phyloP scores from a whole-genome alignment of 2,888 invertebrate genomes.

The Eupeodes latifasciatus region DNA sequence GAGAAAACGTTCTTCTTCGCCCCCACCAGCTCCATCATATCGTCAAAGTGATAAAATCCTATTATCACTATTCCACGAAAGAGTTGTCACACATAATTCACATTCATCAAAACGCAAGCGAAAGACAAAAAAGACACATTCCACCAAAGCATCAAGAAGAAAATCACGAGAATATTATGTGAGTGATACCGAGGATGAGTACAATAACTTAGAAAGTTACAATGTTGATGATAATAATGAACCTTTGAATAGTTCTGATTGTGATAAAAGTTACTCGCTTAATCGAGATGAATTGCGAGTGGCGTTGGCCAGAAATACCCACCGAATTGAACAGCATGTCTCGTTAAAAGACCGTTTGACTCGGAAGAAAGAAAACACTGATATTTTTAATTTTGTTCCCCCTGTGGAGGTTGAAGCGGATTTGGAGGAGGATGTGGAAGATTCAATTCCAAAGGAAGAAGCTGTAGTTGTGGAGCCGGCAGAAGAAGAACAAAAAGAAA shows the following conservation, averaged over 20 bases:
- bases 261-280: conserved; percentile 76
- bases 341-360: conserved; percentile 64
- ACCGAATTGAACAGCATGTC: conserved; percentile 48
- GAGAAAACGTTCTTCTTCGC: conserved; percentile 52
- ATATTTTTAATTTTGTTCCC: conserved; percentile 48
- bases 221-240: conserved; percentile 64
- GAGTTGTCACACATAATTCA: conserved; percentile 23
- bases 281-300: conserved; percentile 80
- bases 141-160: conserved; percentile 21
- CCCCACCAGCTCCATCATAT: conserved; percentile 53
- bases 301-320: conserved; percentile 78
- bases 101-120: conserved; percentile 55
- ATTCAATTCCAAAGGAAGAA: not conserved
- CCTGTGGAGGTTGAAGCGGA: conserved; percentile 7
- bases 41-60: conserved; percentile 55
- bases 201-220: conserved; percentile 35
- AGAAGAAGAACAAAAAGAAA: not conserved
- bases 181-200: conserved; percentile 40
- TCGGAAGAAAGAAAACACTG: conserved; percentile 55
- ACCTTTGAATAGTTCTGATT: conserved; percentile 54
- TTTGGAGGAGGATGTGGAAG: conserved; percentile 47
- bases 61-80: conserved; percentile 56
- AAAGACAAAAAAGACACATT: conserved; percentile 63
- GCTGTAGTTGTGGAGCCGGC: not conserved
- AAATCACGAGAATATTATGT: conserved; percentile 46